Base-by-base conservation (phyloP, 2,113 vertebrate genomes). In the Seriola rivoliana region DNA sequence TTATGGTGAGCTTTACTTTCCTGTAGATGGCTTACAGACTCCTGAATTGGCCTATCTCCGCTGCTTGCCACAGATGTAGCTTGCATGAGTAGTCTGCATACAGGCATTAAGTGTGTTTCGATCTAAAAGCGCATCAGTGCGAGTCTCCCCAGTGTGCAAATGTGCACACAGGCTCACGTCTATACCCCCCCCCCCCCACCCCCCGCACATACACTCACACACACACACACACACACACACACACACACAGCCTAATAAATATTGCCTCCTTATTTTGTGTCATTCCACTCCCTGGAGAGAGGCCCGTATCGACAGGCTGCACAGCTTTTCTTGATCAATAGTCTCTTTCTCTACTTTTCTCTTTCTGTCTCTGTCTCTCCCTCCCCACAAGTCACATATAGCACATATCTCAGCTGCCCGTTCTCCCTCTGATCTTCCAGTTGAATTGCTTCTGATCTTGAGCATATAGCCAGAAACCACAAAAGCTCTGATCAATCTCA, bases 261-360 rank as follows among this genome's bases (percentile, higher is more conserved):
- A 81, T 74, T 36, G 60, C 80, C 80, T 78, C 81, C 48, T 69
- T 73, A 68, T 88, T 88, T 86, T 86, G 74, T 89, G 88, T 85
- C 90, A 84, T 81, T 87, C 75, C 60, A 52, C 80, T 89, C 90
- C 71, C 84, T 0, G 73, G 78, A 92, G 87, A 89, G 75, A 79
- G 34, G 75, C 52, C 62, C 19, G 1, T 84, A 94, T 90, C 38
- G 92, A 91, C 86, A 87, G 66, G 75, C 76, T 58, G 68, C 85
- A 57, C 71, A 87, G 86, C 84, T 89, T 76, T 70, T 74, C 71
- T 55, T 89, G 86, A 93, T 94, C 93, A 84, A 94, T 92, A 84
- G 72, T 73, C 70, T 82, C 75, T 81, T 80, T 85, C 81, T 85
- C 55, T 36, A 21, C 21, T 40, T 75, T 60, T 36, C 32, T 65